phyloP scores from a whole-genome alignment of 2,797 vertebrate species.

The Anas capensis region DNA sequence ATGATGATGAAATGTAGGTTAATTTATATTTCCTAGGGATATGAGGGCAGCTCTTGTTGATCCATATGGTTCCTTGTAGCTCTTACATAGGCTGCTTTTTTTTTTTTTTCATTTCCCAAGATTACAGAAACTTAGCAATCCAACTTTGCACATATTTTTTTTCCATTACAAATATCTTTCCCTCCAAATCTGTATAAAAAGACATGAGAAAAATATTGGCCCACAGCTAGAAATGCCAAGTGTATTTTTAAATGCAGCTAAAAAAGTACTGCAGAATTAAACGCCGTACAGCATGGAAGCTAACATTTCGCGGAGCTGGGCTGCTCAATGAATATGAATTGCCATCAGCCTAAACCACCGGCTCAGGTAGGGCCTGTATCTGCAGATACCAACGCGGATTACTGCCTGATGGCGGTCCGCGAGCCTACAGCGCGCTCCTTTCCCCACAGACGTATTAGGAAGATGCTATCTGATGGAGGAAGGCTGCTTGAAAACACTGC shows the following conservation, averaged over 20 bases:
- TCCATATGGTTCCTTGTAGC: conserved; percentile 64
- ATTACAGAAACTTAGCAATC: conserved; percentile 67
- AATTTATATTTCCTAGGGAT: conserved; percentile 65
- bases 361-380: conserved; percentile 45
- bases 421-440: conserved; percentile 22
- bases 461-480: conserved; percentile 47
- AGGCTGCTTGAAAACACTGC: conserved; percentile 60
- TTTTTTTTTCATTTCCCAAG: conserved; percentile 44
- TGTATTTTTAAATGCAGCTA: conserved; percentile 65
- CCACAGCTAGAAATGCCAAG: conserved; percentile 67
- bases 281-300: conserved; percentile 24
- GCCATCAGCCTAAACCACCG: background rate
- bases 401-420: background rate
- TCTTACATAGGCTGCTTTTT: conserved; percentile 53
- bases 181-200: conserved; percentile 70
- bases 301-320: conserved; percentile 28
- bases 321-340: conserved; percentile 36
- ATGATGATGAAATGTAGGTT: conserved; percentile 64
- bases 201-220: conserved; percentile 68
- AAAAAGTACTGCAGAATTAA: conserved; percentile 50
- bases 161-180: conserved; percentile 67
- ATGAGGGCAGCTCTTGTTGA: conserved; percentile 58
- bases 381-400: conserved; percentile 53
- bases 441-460: conserved; percentile 39
- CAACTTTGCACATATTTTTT: conserved; percentile 66